phyloP scores from a whole-genome alignment of 35 echinoderm and acorn worm species.

The Nesometra sesokonis region DNA sequence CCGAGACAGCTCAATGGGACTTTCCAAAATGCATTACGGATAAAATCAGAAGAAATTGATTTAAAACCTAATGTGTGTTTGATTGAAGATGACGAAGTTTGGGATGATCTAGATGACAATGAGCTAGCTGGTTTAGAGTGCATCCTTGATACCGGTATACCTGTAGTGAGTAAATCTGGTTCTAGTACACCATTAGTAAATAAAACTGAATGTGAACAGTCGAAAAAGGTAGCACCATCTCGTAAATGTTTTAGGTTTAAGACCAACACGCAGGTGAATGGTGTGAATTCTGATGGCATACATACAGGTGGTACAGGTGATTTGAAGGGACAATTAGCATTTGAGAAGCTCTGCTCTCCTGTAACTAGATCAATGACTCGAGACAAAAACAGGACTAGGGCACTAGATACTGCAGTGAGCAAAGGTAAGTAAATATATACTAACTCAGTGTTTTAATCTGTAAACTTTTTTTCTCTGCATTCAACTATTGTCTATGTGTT shows the following conservation, averaged over 20 bases:
- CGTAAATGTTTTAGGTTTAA: not conserved
- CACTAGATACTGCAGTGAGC: not conserved
- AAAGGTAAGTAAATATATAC: not conserved
- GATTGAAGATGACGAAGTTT: not conserved
- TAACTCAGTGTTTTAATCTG: too few relatives aligned
- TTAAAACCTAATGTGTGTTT: not conserved
- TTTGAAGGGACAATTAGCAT: not conserved
- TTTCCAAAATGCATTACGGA: not conserved
- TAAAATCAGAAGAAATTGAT: not conserved
- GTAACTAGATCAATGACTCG: not conserved
- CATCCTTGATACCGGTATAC: too few relatives aligned
- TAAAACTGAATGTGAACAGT: not conserved
- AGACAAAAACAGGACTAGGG: not conserved
- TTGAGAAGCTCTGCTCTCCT: not conserved
- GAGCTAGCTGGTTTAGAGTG: not conserved
- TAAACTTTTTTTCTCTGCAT: too few relatives aligned
- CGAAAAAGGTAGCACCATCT: not conserved
- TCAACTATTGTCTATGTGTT: too few relatives aligned
- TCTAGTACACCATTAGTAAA: not conserved
- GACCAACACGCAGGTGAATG: not conserved
- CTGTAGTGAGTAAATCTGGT: not conserved
- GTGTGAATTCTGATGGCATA: too few relatives aligned
- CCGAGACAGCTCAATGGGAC: not conserved
- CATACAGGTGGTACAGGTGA: too few relatives aligned
- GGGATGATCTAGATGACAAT: not conserved